Conservation (phyloP, 2,113 vertebrate genomes). For the Istiophorus platypterus region DNA sequence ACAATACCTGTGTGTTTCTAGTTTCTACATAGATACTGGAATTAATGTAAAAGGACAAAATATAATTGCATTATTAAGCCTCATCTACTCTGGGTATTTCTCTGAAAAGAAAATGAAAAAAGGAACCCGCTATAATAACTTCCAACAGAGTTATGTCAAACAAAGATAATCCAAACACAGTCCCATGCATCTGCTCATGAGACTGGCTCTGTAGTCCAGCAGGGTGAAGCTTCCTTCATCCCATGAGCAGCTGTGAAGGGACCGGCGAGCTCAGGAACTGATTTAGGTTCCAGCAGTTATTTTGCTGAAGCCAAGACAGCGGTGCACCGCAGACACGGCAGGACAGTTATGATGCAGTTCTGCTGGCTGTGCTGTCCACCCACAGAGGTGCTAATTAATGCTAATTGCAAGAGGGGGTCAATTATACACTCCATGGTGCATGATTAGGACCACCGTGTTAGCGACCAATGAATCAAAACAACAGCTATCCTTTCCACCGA, state of each 20-base stretch:
- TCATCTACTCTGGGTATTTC: neutral
- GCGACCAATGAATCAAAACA: conserved; percentile 68
- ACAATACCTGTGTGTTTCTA: too few species aligned
- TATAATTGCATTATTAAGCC: neutral
- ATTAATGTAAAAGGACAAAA: neutral
- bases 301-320: conserved; percentile 57
- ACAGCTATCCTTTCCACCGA: conserved; percentile 27
- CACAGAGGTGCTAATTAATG: conserved; percentile 80
- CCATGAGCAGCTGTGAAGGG: conserved; percentile 51
- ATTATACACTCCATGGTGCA: conserved; percentile 72
- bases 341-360: conserved; percentile 63
- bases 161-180: conserved; percentile 55
- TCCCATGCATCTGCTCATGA: conserved; percentile 45
- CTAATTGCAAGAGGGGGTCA: conserved; percentile 75
- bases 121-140: conserved; percentile 41
- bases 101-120: neutral
- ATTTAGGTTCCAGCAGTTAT: conserved; percentile 48
- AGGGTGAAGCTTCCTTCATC: conserved; percentile 39
- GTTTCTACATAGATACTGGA: too few species aligned
- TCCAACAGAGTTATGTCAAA: conserved; percentile 37
- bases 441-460: conserved; percentile 67
- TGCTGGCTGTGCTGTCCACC: conserved; percentile 65
- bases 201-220: conserved; percentile 42
- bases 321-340: conserved; percentile 46
- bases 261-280: conserved; percentile 32